Evolutionary conservation across 2,797 vertebrate species (phyloP), one percentile per base, ranked within the genome.

Genomic region (Crypturellus tataupa): DNA sequence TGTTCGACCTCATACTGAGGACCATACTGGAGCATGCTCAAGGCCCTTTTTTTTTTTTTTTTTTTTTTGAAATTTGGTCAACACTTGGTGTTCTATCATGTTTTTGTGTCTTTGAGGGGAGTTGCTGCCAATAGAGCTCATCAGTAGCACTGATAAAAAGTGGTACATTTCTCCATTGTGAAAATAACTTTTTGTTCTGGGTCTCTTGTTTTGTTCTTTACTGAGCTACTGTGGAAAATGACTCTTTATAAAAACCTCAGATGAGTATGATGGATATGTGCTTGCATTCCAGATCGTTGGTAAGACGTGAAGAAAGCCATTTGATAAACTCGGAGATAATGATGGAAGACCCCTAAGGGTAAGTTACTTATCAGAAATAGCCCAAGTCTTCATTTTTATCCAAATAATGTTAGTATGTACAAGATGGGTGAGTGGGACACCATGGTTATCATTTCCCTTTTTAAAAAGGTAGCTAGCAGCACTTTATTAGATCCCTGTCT

Each of bases 401-500:
- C 27, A 53, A 12, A 70, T 71, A 62, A 29, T 76, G 7, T 62
- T 82, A 59, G 16, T 29, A 81, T 73, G 46, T 85, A 20, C 27
- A 31, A 11, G n/a, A 63, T 15, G 65, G 35, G 49, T 85, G 94
- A 96, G n/a, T 94, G 59, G 83, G 80, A 81, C 90, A 72, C 18
- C 15, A 33, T 19, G 4, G n/a, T 76, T 92, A 84, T 90, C 0
- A 35, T 72, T 81, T 86, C 33, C 12, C 53, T 33, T 76, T 84
- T 70, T 51, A 25, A 24, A 6, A 58, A 62, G 91, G 63, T 65
- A 88, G n/a, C n/a, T 88, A 42, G 75, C 90, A 84, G 92, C 89
- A 90, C 80, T 90, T 89, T 56, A 70, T 94, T 96, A 94, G 51
- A n/a, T 73, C 80, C 3, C 0, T 75, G 84, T 94, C 95, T 96